Evolutionary conservation across 2,113 vertebrate genomes (phyloP).

Genomic region (Probosciger aterrimus): DNA sequence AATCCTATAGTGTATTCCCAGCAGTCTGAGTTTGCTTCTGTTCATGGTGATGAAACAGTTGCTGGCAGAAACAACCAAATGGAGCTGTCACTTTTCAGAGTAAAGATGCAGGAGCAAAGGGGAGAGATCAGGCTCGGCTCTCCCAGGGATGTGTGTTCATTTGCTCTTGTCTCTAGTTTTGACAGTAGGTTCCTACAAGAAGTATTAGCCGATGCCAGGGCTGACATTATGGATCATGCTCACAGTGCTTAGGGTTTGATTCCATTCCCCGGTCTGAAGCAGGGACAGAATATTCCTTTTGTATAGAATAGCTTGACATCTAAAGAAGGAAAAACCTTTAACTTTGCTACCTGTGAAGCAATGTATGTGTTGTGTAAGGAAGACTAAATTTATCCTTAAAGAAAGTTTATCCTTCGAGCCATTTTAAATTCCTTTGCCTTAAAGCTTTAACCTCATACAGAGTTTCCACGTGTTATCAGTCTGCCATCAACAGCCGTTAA

Average conservation of each 20-base stretch:
- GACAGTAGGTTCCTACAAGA: background rate
- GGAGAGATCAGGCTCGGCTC: background rate
- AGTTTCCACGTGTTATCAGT: background rate
- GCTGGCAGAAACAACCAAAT: background rate
- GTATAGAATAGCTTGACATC: background rate
- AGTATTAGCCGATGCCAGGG: background rate
- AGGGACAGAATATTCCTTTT: background rate
- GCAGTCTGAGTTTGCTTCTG: background rate
- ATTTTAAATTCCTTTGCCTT: background rate
- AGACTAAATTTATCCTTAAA: background rate
- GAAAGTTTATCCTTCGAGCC: background rate
- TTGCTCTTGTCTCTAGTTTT: background rate
- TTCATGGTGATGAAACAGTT: background rate
- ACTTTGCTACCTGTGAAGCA: background rate
- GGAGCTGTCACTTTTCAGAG: background rate
- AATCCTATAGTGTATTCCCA: rapidly evolving
- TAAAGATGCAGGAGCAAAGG: background rate
- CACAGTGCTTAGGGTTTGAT: background rate
- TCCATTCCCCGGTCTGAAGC: background rate
- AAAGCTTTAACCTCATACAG: background rate
- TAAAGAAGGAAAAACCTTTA: background rate
- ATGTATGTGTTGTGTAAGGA: background rate
- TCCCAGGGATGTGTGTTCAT: background rate
- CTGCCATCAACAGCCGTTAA: conserved; percentile 32
- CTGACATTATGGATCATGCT: background rate